Conservation (phyloP, 2,113 vertebrate species). For the Notothenia coriiceps region DNA sequence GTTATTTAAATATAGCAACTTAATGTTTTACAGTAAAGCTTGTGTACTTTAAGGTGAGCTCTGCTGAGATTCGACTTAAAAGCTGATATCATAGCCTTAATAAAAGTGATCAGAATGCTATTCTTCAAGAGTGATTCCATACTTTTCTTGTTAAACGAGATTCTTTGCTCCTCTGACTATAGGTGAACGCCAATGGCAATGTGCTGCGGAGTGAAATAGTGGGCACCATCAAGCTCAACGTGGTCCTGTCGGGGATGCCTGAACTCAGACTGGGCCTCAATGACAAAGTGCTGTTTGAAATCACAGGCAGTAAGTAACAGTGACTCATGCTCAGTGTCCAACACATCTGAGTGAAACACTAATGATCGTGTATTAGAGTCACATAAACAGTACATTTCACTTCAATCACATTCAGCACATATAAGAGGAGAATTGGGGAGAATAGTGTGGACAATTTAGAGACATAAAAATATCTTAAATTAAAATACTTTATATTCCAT, state of each 20-base stretch:
- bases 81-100: not conserved
- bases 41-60: not conserved
- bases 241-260: slow-evolving; percentile 93
- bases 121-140: not conserved
- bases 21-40: too few relatives aligned
- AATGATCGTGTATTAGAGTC: not conserved
- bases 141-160: not conserved
- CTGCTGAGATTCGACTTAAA: not conserved
- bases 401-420: not conserved
- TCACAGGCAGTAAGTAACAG: slow-evolving; percentile 90
- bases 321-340: not conserved
- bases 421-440: not conserved
- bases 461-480: not conserved
- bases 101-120: not conserved
- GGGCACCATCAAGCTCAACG: slow-evolving; percentile 91
- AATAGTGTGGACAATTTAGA: not conserved
- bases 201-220: slow-evolving; percentile 93
- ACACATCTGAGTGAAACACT: not conserved
- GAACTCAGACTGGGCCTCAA: slow-evolving; percentile 93
- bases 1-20: not conserved
- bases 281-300: slow-evolving; percentile 93
- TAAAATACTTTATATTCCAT: not conserved
- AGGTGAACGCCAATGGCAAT: slow-evolving; percentile 90
- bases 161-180: not conserved
- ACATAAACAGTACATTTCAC: not conserved